phyloP scores from a whole-genome alignment of 2,888 invertebrate species.

The Exephanes ischioxanthus region DNA sequence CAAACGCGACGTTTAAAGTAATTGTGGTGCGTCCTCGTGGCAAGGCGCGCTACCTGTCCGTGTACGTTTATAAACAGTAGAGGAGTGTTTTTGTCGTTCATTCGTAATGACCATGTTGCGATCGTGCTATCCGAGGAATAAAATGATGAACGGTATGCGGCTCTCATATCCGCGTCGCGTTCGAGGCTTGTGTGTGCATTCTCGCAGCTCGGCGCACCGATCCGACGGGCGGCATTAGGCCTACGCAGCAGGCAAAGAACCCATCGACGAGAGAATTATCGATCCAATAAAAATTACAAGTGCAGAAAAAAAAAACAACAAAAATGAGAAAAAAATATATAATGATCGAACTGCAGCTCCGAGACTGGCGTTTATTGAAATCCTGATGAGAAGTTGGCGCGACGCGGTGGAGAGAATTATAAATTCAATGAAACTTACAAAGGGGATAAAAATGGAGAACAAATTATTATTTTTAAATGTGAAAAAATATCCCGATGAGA shows the following conservation, averaged over 20 bases:
- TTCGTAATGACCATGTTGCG: conserved; percentile 24
- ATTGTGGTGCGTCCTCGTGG: conserved; percentile 5
- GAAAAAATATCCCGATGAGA: not conserved
- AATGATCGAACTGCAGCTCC: too few relatives aligned
- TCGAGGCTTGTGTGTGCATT: conserved; percentile 3
- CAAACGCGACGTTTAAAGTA: conserved; percentile 30
- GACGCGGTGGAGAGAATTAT: too few relatives aligned
- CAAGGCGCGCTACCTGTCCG: not conserved
- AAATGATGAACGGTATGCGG: conserved; percentile 24
- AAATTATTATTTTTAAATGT: too few relatives aligned
- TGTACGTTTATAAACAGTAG: conserved; percentile 4
- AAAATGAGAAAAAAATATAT: not conserved
- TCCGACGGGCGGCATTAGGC: conserved; percentile 47
- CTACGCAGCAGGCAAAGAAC: conserved; percentile 13
- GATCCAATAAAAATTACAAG: not conserved
- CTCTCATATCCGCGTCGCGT: conserved; percentile 11
- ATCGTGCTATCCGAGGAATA: conserved; percentile 24
- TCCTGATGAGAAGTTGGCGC: too few relatives aligned
- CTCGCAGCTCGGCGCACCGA: conserved; percentile 3
- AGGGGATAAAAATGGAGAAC: too few relatives aligned
- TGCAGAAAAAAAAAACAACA: not conserved
- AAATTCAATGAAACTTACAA: too few relatives aligned
- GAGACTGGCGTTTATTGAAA: too few relatives aligned
- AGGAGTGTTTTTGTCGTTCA: conserved; percentile 13
- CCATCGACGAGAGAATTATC: not conserved